phyloP scores from a whole-genome alignment of 2,888 invertebrate genomes.

The Escarpia spicata region DNA sequence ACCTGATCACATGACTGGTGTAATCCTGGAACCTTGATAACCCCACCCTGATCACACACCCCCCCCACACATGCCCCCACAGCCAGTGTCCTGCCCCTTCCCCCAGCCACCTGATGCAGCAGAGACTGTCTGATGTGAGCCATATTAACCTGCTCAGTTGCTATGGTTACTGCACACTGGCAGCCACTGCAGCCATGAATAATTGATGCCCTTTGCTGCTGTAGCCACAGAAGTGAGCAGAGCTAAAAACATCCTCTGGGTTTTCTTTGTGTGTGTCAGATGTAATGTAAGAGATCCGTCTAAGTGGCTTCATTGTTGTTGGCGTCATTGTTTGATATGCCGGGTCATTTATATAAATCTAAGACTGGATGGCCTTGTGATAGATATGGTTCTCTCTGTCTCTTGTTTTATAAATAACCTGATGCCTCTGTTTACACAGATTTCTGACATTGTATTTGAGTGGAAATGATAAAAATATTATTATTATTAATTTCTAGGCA shows the following conservation, averaged over 20 bases:
- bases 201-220: neutral
- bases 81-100: neutral
- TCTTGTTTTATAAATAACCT: neutral
- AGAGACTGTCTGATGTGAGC: neutral
- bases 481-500: neutral
- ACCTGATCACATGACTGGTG: no score
- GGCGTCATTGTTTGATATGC: neutral
- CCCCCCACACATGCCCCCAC: neutral
- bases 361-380: neutral
- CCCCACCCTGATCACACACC: neutral
- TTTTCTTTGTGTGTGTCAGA: neutral
- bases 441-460: neutral
- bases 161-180: neutral
- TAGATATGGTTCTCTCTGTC: neutral
- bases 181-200: neutral
- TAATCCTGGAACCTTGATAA: neutral
- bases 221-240: neutral
- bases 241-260: neutral
- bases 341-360: neutral
- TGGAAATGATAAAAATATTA: neutral
- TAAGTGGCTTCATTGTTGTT: neutral
- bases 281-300: neutral
- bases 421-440: neutral
- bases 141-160: slow-evolving; percentile 3
- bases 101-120: neutral